Percentiles rank a stretch among this genome's conserved stretches.
Conservation (phyloP, 1,140 invertebrate species). For the Cyrtorhinus lividipennis region DNA sequence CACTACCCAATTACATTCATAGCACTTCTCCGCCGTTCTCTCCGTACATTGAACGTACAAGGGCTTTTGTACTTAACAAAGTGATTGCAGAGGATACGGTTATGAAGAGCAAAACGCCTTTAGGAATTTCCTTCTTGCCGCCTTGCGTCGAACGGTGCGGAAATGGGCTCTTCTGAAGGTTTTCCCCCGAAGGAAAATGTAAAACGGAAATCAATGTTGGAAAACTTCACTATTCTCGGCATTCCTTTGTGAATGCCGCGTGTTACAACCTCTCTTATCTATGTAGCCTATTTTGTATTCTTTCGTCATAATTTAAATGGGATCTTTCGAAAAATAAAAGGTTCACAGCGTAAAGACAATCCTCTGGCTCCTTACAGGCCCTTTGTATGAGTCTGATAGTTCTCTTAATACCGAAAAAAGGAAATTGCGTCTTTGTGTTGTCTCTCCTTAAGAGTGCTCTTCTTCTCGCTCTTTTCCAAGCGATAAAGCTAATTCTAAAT, state of each 20-base stretch:
- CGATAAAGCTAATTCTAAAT: slow-evolving; percentile 6
- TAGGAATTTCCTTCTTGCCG: too few relatives aligned
- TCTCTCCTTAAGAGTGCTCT: background rate
- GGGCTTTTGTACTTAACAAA: too few relatives aligned
- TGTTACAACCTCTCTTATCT: too few relatives aligned
- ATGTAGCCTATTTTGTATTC: background rate
- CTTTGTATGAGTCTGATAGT: background rate
- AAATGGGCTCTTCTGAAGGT: too few relatives aligned
- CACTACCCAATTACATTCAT: background rate
- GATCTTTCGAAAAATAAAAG: background rate
- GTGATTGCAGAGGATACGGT: background rate
- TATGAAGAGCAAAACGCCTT: background rate
- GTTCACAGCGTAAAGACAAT: background rate
- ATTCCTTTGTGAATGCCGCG: too few relatives aligned
- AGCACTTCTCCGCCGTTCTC: background rate
- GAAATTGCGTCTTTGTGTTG: slow-evolving; percentile 2
- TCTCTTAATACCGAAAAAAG: background rate
- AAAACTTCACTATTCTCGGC: too few relatives aligned
- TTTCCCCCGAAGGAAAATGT: too few relatives aligned
- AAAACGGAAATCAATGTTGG: too few relatives aligned
- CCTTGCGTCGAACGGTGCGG: too few relatives aligned
- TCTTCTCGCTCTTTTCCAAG: background rate
- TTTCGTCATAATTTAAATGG: background rate
- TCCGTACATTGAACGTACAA: background rate
- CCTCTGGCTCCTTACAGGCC: background rate